A percentile compares a stretch with the other conserved stretches of the same genome.
phyloP scores from a whole-genome alignment of 2,113 vertebrate genomes.

The Phasianus colchicus region DNA sequence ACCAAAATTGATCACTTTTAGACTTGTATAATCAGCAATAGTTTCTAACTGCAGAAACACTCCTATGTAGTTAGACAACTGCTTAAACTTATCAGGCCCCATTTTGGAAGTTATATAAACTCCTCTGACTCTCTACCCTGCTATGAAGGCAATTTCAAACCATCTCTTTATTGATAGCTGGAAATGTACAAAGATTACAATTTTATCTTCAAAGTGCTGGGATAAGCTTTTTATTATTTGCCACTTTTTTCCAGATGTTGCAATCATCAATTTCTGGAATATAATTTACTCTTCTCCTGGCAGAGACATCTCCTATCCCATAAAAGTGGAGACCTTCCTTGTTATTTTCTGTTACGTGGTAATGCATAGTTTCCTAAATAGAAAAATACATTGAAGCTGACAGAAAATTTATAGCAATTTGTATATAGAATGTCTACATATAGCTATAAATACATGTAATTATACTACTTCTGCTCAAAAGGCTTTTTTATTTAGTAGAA shows the following conservation, averaged over 20 bases:
- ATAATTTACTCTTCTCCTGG: background rate
- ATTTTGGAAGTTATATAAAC: background rate
- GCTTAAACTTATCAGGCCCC: background rate
- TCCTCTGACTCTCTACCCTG: background rate
- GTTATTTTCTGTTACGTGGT: background rate
- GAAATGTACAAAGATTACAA: background rate
- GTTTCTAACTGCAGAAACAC: background rate
- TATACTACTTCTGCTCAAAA: background rate
- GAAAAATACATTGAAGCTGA: background rate
- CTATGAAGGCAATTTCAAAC: background rate
- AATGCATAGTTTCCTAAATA: background rate
- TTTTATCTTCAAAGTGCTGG: background rate
- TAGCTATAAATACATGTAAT: background rate
- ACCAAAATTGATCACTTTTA: background rate
- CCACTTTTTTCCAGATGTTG: rapidly evolving
- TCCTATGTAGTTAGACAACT: background rate
- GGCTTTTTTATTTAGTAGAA: background rate
- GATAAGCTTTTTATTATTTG: background rate
- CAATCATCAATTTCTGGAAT: background rate
- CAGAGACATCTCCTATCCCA: background rate
- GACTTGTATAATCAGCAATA: background rate
- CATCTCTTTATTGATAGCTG: background rate
- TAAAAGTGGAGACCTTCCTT: background rate
- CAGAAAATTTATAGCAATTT: background rate
- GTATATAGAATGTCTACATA: background rate